Base-by-base conservation (phyloP, 2,113 vertebrate species). In the Lampris megalopsis region DNA sequence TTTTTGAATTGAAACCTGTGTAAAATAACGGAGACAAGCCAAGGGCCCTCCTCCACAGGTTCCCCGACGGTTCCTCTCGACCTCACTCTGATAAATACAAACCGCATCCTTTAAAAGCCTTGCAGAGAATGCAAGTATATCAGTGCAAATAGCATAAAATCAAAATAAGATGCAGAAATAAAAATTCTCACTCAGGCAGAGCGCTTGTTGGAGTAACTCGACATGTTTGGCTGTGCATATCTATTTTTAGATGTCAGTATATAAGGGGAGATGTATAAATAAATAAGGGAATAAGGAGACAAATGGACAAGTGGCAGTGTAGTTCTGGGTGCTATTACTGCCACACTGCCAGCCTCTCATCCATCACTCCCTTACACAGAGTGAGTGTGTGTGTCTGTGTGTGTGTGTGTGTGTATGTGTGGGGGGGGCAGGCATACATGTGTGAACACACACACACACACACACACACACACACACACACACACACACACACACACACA, bases 291-390 rank as follows among this genome's bases (percentile, higher is more conserved):
- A 83, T 63, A 69, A 43, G 7, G 63, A 82, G 80, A 84, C 80
- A 81, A 68, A 87, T 91, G 80, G 85, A 85, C 81, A 84, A 84
- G 85, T 86, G 81, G 77, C 76, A 73, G 84, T 68, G 76, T 76
- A 73, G 85, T 79, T 81, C 85, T 81, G 68, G 63, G 77, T 88
- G 86, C 83, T 83, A 83, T 89, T 88, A 87, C 88, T 89, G 84
- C 82, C 92, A 91, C 79, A 69, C 73, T 85, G 77, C 83, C 89
- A 87, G 75, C 77, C 74, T 68, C 50, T 76, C 89, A 93, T 93
- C 90, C 89, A 92, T 94, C 93, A 92, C 74, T 65, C 43, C 75
- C 84, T 88, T 89, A 91, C 81, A 84, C 89, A 64, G 69, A 78
- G 81, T 59, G 66, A 53, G 71, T 37, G 73, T 49, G 43, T 36